Percentiles rank a stretch among this genome's conserved stretches.
These are phyloP conservation scores for Drosophila phalerata DNA, from an alignment of 2,888 invertebrate genomes.

Conservation along the genomic window DNA sequence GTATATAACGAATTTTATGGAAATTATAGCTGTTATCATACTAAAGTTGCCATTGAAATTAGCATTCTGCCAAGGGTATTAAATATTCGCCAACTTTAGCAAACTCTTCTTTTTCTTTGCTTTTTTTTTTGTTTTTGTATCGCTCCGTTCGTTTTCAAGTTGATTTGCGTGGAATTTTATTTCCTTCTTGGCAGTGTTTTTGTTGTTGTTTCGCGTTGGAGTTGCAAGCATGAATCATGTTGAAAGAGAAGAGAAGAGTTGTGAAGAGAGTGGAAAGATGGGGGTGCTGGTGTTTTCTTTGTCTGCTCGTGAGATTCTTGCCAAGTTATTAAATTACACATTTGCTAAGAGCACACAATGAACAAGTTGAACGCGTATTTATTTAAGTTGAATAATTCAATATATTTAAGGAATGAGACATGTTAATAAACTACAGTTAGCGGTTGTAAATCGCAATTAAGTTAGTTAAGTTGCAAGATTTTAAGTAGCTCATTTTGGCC, in stretches of 20 bases:
- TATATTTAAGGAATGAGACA: constrained; percentile 3
- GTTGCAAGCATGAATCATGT: constrained; percentile 59
- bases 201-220: constrained; percentile 42
- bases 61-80: constrained; percentile 3
- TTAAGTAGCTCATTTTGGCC: constrained; percentile 18
- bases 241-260: constrained; percentile 5
- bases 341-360: constrained; percentile 28
- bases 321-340: constrained; percentile 52
- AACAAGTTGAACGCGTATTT: constrained; percentile 3
- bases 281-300: constrained; percentile 11
- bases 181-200: constrained; percentile 50
- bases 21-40: not conserved
- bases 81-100: not conserved
- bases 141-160: constrained; percentile 65
- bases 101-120: not conserved
- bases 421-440: not conserved
- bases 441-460: not conserved
- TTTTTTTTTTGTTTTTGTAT: too few relatives aligned
- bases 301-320: constrained; percentile 36
- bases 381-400: constrained; percentile 20
- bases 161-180: constrained; percentile 80
- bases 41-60: not conserved
- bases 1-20: not conserved
- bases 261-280: not conserved
- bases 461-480: not conserved